phyloP scores from a whole-genome alignment of 30 jellyfish, hydroid and myxozoan genomes.

The Catostylus mosaicus region DNA sequence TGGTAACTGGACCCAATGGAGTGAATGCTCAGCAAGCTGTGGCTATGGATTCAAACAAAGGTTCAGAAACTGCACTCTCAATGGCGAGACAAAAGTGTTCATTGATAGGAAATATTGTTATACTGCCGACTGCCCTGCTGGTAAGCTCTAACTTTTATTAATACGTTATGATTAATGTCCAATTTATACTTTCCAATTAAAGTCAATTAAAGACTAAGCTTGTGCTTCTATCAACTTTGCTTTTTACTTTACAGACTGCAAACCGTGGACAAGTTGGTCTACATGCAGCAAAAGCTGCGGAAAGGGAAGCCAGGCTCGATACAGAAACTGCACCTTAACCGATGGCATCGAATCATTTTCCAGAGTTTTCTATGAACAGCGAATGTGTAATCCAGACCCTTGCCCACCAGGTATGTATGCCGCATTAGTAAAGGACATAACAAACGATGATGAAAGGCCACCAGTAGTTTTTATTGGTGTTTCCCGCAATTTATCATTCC shows the following conservation, averaged over 20 bases:
- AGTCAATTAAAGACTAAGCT: no score
- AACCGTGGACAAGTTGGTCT: constrained; percentile 76
- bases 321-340: constrained; percentile 74
- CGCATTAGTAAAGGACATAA: not conserved
- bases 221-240: no score
- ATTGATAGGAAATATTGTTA: constrained; percentile 71
- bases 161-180: no score
- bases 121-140: constrained; percentile 75
- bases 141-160: constrained; percentile 50
- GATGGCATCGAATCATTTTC: constrained; percentile 65
- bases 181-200: no score
- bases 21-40: constrained; percentile 88
- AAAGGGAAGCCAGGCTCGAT: constrained; percentile 67
- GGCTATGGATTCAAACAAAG: constrained; percentile 87
- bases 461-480: no score
- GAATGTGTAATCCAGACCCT: constrained; percentile 81
- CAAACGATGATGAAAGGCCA: not conserved
- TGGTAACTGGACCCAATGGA: constrained; percentile 90
- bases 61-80: constrained; percentile 64
- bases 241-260: constrained; percentile 51
- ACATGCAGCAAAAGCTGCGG: constrained; percentile 80
- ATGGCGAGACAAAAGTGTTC: constrained; percentile 36
- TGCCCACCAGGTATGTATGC: constrained; percentile 79
- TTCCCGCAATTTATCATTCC: no score
- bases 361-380: constrained; percentile 56